Evolutionary conservation across 2,888 invertebrate genomes (phyloP), one percentile per base, ranked within the genome.

Genomic region (Hemithea aestivaria): DNA sequence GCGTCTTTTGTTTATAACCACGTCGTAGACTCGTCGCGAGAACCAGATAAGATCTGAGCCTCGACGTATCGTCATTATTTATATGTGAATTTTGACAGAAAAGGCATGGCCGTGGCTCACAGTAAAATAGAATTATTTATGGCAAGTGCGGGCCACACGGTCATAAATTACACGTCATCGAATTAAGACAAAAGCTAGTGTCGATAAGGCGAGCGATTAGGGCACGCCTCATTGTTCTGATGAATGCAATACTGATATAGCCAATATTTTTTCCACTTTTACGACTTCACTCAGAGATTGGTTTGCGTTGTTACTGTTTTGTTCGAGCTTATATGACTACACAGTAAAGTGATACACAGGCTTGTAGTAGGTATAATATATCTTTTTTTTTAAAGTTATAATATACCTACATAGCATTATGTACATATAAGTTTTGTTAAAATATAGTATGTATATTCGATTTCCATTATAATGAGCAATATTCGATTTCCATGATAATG

Each of bases 11-110:
- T 83, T 82, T 82, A 81, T 71, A 78, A 79, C 80, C 73, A 63
- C 69, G 65, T 57, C 73, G 73, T 73, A 71, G 75, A 73, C 63
- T 70, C 74, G 76, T 72, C 68, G 72, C 72, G 65, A 57, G 58
- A 52, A 44, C 38, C 45, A 66, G 83, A 83, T 83, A 84, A 74
- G 66, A 84, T 84, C 82, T 57, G 67, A 66, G 66, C 65, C 65
- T 79, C 66, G 67, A 56, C 67, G 66, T 56, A 65, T 72, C 61
- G 70, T 76, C 77, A 83, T 83, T 83, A 79, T 81, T 83, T 84
- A 85, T 84, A 85, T 83, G 82, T 79, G 78, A 83, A 79, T 78
- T 85, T 83, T 84, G 81, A 84, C 83, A 77, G 73, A 70, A 62
- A 53, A 66, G 59, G 61, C 66, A 61, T 57, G 63, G 65, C 55